phyloP scores from a whole-genome alignment of 2,113 vertebrate species.

The Nothobranchius kuhntae region DNA sequence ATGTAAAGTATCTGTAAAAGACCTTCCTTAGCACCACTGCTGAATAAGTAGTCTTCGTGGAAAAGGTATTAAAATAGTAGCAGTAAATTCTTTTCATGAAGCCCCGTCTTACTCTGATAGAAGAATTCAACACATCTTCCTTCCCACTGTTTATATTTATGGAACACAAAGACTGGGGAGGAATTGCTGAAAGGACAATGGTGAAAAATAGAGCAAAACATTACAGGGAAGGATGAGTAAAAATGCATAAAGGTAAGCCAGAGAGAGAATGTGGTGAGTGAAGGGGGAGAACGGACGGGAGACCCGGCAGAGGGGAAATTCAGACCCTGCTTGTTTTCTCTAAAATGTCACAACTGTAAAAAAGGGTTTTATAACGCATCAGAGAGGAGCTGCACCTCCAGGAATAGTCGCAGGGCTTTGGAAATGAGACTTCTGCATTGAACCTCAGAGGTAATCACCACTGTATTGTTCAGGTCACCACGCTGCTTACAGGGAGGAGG shows the following conservation, averaged over 20 bases:
- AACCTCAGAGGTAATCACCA: slow-evolving; percentile 54
- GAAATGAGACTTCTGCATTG: slow-evolving; percentile 71
- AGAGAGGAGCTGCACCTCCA: slow-evolving; percentile 54
- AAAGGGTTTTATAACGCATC: slow-evolving; percentile 70
- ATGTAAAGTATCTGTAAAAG: no score
- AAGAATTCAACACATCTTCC: not conserved
- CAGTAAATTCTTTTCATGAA: not conserved
- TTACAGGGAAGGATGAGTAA: slow-evolving; percentile 1
- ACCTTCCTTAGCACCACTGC: no score
- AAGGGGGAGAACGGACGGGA: slow-evolving; percentile 47
- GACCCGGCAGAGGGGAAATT: slow-evolving; percentile 70
- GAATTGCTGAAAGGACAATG: not conserved
- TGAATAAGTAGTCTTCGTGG: no score
- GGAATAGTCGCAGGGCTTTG: slow-evolving; percentile 62
- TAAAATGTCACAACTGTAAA: slow-evolving; percentile 78
- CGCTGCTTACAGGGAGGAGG: slow-evolving; percentile 39
- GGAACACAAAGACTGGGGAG: not conserved
- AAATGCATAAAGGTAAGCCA: slow-evolving; percentile 23
- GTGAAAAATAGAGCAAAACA: not conserved
- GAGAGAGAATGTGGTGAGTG: slow-evolving; percentile 38
- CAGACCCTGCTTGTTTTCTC: slow-evolving; percentile 75
- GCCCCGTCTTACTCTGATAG: not conserved
- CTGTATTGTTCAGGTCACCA: slow-evolving; percentile 65
- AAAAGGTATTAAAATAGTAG: not conserved
- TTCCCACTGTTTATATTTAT: not conserved